Evolutionary conservation across 2,797 vertebrate species (phyloP).

Genomic region (Diplodus puntazzo): DNA sequence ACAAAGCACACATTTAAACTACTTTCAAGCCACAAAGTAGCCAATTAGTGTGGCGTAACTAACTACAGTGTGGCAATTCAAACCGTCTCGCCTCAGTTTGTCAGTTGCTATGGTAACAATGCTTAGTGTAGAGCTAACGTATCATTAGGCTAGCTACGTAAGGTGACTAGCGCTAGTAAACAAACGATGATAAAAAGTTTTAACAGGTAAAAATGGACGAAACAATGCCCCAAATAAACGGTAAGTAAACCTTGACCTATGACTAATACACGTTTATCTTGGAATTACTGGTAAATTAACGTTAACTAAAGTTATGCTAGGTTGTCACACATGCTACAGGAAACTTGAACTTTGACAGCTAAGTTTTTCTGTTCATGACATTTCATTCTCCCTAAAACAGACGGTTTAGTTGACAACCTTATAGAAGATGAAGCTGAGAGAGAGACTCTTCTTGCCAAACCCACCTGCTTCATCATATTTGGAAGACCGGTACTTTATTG

Average conservation of each 20-base stretch:
- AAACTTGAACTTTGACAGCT: neutral
- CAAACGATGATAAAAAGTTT: neutral
- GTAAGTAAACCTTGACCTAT: slow-evolving; percentile 19
- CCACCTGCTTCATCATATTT: slow-evolving; percentile 90
- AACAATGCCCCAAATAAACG: neutral
- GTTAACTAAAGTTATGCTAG: neutral
- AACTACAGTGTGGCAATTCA: neutral
- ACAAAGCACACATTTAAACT: no score
- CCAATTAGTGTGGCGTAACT: no score
- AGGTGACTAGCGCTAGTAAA: neutral
- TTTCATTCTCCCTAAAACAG: neutral
- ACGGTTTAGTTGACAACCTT: slow-evolving; percentile 85
- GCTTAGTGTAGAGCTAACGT: neutral
- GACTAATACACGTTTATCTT: neutral
- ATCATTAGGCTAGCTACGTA: neutral
- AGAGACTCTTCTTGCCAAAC: slow-evolving; percentile 87
- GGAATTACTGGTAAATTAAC: no score
- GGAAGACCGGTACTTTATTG: slow-evolving; percentile 90
- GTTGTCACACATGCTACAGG: neutral
- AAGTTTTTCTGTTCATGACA: neutral
- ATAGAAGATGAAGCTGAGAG: slow-evolving; percentile 91
- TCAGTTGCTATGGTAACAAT: slow-evolving; percentile 58
- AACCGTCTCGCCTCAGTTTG: neutral
- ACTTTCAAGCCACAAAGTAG: no score
- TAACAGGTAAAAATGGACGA: neutral